Evolutionary conservation across 2,888 invertebrate species (phyloP).

Genomic region (Petrolisthes manimaculis): DNA sequence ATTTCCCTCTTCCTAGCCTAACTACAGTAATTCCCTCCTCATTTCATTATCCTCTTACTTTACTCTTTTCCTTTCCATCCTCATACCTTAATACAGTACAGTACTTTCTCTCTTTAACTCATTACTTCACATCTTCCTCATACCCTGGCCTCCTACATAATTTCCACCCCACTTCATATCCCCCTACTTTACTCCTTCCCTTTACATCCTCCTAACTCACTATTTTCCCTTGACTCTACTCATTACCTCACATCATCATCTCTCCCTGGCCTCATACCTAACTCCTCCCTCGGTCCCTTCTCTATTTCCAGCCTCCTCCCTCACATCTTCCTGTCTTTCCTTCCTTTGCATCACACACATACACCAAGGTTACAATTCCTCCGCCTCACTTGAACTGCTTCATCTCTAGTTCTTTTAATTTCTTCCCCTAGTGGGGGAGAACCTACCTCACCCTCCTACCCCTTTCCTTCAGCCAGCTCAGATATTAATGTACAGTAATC

Average conservation of each 20-base stretch:
- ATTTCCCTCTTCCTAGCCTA: too few relatives aligned
- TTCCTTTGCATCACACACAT: not conserved
- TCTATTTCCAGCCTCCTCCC: not conserved
- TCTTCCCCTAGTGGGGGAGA: too few relatives aligned
- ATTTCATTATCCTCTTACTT: not conserved
- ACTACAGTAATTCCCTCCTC: too few relatives aligned
- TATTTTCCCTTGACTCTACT: not conserved
- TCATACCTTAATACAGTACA: not conserved
- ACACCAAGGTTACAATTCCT: too few relatives aligned
- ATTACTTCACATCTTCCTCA: not conserved
- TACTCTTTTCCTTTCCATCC: not conserved
- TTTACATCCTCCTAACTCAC: not conserved
- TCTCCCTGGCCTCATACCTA: not conserved
- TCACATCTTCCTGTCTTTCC: not conserved
- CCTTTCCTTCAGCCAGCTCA: too few relatives aligned
- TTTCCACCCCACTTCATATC: not conserved
- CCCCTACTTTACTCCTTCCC: not conserved
- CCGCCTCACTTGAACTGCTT: too few relatives aligned
- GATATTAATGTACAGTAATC: too few relatives aligned
- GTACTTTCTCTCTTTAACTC: not conserved
- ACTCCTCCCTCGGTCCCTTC: not conserved
- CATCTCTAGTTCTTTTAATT: too few relatives aligned
- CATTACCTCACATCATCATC: not conserved
- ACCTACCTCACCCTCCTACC: too few relatives aligned
- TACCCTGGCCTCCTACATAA: not conserved